phyloP scores from a whole-genome alignment of 2,888 invertebrate species.

The Atrina japonica region DNA sequence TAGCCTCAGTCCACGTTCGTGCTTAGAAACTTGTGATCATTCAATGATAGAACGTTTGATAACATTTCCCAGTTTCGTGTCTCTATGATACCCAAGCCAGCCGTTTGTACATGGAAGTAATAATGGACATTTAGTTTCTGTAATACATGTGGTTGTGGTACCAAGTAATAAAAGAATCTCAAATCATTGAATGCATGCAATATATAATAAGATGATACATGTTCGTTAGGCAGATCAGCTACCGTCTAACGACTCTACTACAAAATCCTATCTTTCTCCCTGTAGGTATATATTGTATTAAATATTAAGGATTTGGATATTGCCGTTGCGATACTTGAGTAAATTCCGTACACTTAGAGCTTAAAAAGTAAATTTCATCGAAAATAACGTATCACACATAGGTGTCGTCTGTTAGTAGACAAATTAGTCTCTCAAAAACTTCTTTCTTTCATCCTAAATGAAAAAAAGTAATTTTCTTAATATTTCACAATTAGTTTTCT shows the following conservation, averaged over 20 bases:
- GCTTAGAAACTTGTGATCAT: not conserved
- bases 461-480: not conserved
- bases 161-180: not conserved
- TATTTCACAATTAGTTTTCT: not conserved
- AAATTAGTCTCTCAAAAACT: not conserved
- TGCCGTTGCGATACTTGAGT: too few relatives aligned
- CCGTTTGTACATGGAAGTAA: not conserved
- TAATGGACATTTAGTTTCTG: not conserved
- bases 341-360: not conserved
- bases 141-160: not conserved
- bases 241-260: constrained; percentile 2
- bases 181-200: not conserved
- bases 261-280: not conserved
- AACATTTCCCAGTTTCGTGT: too few relatives aligned
- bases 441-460: too few relatives aligned
- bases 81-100: too few relatives aligned
- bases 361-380: too few relatives aligned
- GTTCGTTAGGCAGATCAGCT: constrained; percentile 28
- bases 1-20: not conserved
- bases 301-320: too few relatives aligned
- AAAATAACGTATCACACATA: too few relatives aligned
- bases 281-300: not conserved
- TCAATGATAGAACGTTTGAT: too few relatives aligned
- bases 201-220: constrained; percentile 20
- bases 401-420: too few relatives aligned